Evolutionary conservation across 2,797 vertebrate genomes (phyloP).

Genomic region (Galago senegalensis): DNA sequence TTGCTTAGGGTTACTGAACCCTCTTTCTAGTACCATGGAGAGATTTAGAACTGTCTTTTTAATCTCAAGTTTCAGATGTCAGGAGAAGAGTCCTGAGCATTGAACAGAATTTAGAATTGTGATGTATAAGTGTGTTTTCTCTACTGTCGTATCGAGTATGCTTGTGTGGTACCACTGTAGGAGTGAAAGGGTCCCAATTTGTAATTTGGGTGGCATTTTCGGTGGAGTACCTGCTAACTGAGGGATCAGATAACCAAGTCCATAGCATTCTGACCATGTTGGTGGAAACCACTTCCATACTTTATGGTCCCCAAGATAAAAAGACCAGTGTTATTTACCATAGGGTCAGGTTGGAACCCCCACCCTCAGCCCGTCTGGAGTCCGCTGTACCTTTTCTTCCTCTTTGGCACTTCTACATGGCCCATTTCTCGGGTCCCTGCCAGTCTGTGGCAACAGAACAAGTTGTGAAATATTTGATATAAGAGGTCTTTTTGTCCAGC

Average conservation of each 20-base stretch:
- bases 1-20: background rate
- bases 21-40: background rate
- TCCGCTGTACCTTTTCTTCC: too few relatives aligned
- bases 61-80: background rate
- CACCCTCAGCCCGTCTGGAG: too few relatives aligned
- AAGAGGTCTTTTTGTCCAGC: background rate
- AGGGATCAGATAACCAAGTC: background rate
- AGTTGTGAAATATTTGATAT: background rate
- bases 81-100: background rate
- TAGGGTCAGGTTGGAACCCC: background rate
- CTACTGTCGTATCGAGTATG: background rate
- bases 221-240: background rate
- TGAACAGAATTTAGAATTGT: background rate
- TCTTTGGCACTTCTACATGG: background rate
- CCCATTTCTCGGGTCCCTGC: too few relatives aligned
- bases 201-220: background rate
- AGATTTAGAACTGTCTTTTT: background rate
- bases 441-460: background rate
- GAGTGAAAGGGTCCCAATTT: background rate
- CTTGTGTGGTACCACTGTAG: background rate
- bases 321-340: background rate
- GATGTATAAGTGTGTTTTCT: background rate
- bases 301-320: background rate
- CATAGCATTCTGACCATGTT: background rate
- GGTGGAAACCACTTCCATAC: background rate